phyloP scores from a whole-genome alignment of 2,888 invertebrate genomes.

The Drosophila emarginata region DNA sequence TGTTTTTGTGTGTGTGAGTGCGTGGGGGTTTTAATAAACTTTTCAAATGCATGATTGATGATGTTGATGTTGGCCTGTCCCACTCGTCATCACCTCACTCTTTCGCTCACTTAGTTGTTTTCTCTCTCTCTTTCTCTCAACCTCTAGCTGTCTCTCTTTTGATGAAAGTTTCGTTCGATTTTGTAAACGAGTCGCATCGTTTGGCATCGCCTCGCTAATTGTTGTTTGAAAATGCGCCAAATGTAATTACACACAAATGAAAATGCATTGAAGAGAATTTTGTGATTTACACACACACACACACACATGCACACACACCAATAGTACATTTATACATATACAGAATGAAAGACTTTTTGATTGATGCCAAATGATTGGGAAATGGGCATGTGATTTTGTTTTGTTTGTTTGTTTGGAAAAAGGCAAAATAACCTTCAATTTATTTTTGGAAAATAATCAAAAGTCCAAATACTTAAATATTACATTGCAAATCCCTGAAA shows the following conservation, averaged over 20 bases:
- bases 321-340: background rate
- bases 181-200: constrained; percentile 61
- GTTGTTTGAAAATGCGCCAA: constrained; percentile 68
- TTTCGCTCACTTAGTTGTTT: background rate
- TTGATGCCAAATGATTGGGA: constrained; percentile 11
- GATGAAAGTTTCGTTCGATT: constrained; percentile 56
- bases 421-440: constrained; percentile 3
- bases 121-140: constrained; percentile 1
- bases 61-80: constrained; percentile 46
- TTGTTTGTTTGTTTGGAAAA: background rate
- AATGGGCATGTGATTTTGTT: constrained; percentile 9
- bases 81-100: background rate
- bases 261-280: constrained; percentile 45
- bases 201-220: constrained; percentile 62
- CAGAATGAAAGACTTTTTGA: constrained; percentile 11
- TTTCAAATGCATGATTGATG: constrained; percentile 74
- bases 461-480: too few species aligned
- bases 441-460: background rate
- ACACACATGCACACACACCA: background rate
- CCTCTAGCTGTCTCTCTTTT: constrained; percentile 9
- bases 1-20: background rate
- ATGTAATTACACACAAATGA: constrained; percentile 72
- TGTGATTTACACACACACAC: background rate
- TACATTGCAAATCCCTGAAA: too few species aligned
- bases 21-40: constrained; percentile 59